These are phyloP conservation scores for Onthophagus taurus DNA, from an alignment of 1,140 invertebrate species.

Conservation along the genomic window DNA sequence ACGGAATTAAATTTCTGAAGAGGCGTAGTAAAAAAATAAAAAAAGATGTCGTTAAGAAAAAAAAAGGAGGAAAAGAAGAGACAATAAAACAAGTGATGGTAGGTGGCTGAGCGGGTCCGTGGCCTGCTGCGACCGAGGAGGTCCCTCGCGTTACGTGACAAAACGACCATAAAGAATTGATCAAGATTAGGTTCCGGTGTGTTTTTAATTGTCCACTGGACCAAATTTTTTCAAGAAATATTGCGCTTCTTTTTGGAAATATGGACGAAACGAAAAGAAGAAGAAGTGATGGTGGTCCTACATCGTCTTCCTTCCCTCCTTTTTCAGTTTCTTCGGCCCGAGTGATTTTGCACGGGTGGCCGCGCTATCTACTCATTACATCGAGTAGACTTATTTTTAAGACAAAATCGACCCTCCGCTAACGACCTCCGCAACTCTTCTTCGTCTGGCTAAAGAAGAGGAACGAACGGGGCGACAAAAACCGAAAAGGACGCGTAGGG, in stretches of 20 bases:
- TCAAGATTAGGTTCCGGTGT: constrained; percentile 35
- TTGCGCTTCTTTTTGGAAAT: constrained; percentile 15
- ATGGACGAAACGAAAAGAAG: too few species aligned
- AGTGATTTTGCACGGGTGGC: constrained; percentile 10
- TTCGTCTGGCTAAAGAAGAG: too few species aligned
- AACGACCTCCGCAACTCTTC: too few species aligned
- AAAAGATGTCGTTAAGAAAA: too few species aligned
- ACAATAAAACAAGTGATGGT: constrained; percentile 32
- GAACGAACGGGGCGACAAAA: too few species aligned
- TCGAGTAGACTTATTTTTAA: constrained; percentile 9
- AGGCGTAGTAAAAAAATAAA: too few species aligned
- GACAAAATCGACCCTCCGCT: constrained; percentile 4
- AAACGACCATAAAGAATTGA: constrained; percentile 37
- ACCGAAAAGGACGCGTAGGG: too few species aligned
- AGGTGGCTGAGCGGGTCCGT: constrained; percentile 29
- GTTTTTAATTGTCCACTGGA: constrained; percentile 35
- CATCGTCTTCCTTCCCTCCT: too few species aligned
- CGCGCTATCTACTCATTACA: constrained; percentile 9
- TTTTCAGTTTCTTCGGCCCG: constrained; percentile 8
- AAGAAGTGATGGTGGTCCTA: too few species aligned
- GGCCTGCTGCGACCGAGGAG: constrained; percentile 30
- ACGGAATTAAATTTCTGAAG: too few species aligned
- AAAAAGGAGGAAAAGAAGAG: constrained; percentile 25
- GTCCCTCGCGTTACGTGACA: constrained; percentile 36
- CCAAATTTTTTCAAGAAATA: constrained; percentile 28